Evolutionary conservation across 2,888 invertebrate species (phyloP).

Genomic region (Oligia strigilis): DNA sequence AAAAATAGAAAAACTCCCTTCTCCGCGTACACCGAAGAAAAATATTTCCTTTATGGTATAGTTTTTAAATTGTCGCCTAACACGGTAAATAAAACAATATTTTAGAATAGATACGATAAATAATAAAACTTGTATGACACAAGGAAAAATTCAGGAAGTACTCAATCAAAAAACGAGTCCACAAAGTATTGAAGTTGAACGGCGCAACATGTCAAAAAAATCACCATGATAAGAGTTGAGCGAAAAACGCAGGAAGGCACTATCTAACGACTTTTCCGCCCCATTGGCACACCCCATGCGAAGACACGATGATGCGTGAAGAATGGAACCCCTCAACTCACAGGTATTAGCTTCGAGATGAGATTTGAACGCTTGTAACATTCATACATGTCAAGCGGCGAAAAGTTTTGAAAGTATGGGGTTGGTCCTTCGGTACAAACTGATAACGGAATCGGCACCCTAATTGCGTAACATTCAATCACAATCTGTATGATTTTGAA

Average conservation of each 20-base stretch:
- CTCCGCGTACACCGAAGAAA: constrained; percentile 8
- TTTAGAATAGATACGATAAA: background rate
- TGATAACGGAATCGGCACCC: background rate
- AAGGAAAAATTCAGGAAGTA: constrained; percentile 21
- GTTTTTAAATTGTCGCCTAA: background rate
- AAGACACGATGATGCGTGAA: constrained; percentile 72
- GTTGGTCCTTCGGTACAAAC: background rate
- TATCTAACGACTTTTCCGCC: constrained; percentile 73
- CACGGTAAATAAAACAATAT: background rate
- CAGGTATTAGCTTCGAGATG: constrained; percentile 65
- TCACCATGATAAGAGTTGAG: constrained; percentile 42
- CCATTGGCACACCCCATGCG: constrained; percentile 70
- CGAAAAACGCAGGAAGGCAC: constrained; percentile 67
- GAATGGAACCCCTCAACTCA: constrained; percentile 66
- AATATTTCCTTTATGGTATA: background rate
- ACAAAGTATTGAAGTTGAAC: constrained; percentile 42
- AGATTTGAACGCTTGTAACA: constrained; percentile 55
- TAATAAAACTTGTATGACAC: background rate
- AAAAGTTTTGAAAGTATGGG: constrained; percentile 10
- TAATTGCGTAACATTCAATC: background rate
- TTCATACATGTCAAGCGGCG: constrained; percentile 42
- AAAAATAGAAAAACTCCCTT: constrained; percentile 17
- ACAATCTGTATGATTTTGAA: background rate
- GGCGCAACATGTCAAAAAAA: constrained; percentile 68
- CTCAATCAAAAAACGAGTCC: constrained; percentile 40